Evolutionary conservation across 1,140 invertebrate genomes (phyloP), one percentile per base, ranked within the genome.

Genomic region (Hylaeus anthracinus): DNA sequence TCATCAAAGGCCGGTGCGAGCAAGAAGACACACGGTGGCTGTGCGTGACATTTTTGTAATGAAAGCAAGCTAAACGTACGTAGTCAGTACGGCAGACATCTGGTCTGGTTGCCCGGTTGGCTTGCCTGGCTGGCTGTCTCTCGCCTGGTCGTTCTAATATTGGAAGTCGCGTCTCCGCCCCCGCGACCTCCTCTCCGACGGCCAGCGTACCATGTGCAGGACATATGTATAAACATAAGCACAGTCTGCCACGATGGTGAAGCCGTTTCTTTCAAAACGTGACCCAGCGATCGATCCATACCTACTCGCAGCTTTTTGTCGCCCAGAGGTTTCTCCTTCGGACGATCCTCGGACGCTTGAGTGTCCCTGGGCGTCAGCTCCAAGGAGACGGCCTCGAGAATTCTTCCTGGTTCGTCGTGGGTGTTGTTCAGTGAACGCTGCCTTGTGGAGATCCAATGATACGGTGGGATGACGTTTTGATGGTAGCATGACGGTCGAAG

Each of bases 141-240:
- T 90, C 88, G 85, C 88, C 89, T 89, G 89, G 85, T 86, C 90
- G 91, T 91, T 92, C 91, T 92, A 92, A 92, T 92, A 92, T 92
- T 92, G 91, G 90, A 92, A 92, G 92, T 92, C 92, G 67, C 86
- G 79, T 81, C 79, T 81, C 83, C 66, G 61, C 73, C 70, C 82
- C 51, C 76, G 69, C 84, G 56, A 67, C 69, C 76, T 53, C 85
- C 72, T 89, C 86, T 90, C 85, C 88, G 55, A 82, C 82, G 79
- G 85, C 85, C 78, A 83, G 83, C 86, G 85, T 88, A 89, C 91
- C 92, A 93, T 92, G 90, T 93, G 92, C 88, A 87, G 87, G 90
- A 91, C 91, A 93, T 93, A 91, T 92, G 91, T 92, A 92, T 92
- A 93, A 92, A 93, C 92, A 92, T 90, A 89, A 92, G 90, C 88